Conservation (phyloP, 1,140 invertebrate genomes). For the Camponotus pennsylvanicus region DNA sequence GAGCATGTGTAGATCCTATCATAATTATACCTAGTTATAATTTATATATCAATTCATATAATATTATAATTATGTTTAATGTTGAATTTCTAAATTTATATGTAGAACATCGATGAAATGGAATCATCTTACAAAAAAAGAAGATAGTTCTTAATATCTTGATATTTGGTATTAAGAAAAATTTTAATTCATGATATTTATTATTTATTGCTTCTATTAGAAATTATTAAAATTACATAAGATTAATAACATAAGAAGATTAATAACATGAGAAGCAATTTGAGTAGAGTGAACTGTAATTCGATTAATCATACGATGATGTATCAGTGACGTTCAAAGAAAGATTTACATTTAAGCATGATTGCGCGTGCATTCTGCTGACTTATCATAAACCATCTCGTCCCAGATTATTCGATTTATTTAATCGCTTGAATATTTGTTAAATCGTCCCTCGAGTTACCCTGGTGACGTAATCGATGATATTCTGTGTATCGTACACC, state of each 20-base stretch:
- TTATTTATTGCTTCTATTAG: not conserved
- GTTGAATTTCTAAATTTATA: not conserved
- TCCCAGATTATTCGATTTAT: conserved; percentile 54
- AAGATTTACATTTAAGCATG: conserved; percentile 28
- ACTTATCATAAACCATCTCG: conserved; percentile 32
- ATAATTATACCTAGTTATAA: not conserved
- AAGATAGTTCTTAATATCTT: not conserved
- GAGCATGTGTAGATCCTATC: not conserved
- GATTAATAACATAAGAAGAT: no score
- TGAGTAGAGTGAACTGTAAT: not conserved
- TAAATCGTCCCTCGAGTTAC: conserved; percentile 36
- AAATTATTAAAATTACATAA: not conserved
- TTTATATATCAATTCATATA: not conserved
- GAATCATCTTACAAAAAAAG: not conserved
- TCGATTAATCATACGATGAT: not conserved
- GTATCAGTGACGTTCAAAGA: not conserved
- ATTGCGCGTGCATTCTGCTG: not conserved
- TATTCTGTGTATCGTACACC: not conserved
- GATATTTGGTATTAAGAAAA: not conserved
- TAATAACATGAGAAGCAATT: not conserved
- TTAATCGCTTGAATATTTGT: conserved; percentile 7
- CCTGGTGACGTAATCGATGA: conserved; percentile 36
- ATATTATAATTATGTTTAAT: not conserved
- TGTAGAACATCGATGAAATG: not conserved
- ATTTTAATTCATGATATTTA: not conserved